A percentile compares a stretch with the other conserved stretches of the same genome.
phyloP scores from a whole-genome alignment of 2,888 invertebrate species.

The Coelogynopora nodosa region DNA sequence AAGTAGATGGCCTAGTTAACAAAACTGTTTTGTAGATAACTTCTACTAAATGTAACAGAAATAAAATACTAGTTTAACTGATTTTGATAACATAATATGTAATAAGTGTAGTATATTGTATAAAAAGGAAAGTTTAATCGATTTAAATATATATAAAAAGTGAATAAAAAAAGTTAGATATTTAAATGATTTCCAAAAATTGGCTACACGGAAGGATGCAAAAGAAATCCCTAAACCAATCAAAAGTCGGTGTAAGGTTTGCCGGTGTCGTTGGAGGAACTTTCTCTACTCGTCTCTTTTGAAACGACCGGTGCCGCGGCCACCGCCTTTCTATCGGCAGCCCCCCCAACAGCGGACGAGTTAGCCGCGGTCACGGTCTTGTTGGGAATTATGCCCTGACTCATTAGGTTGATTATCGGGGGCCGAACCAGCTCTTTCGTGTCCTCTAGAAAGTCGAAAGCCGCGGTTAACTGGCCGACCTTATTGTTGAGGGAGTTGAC shows the following conservation, averaged over 20 bases:
- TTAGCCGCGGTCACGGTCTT: background rate
- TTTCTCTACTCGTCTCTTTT: background rate
- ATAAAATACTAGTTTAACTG: no score
- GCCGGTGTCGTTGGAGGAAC: background rate
- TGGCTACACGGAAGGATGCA: no score
- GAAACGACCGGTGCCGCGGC: background rate
- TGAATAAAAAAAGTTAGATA: no score
- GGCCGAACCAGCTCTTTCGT: background rate
- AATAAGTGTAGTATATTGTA: no score
- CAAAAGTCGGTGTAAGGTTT: background rate
- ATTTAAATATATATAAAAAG: no score
- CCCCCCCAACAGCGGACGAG: background rate
- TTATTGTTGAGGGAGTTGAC: background rate
- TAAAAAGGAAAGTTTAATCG: no score
- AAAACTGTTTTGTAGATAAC: no score
- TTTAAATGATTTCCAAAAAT: no score
- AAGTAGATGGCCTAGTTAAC: no score
- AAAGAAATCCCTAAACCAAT: background rate
- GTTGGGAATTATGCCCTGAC: background rate
- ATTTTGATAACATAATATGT: no score
- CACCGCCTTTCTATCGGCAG: background rate
- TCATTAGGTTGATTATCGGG: background rate
- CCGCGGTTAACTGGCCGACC: background rate
- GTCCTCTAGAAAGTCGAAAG: constrained; percentile 2
- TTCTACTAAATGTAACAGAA: no score